Evolutionary conservation across 2,888 invertebrate genomes (phyloP).

Genomic region (Neoscelio sp.): DNA sequence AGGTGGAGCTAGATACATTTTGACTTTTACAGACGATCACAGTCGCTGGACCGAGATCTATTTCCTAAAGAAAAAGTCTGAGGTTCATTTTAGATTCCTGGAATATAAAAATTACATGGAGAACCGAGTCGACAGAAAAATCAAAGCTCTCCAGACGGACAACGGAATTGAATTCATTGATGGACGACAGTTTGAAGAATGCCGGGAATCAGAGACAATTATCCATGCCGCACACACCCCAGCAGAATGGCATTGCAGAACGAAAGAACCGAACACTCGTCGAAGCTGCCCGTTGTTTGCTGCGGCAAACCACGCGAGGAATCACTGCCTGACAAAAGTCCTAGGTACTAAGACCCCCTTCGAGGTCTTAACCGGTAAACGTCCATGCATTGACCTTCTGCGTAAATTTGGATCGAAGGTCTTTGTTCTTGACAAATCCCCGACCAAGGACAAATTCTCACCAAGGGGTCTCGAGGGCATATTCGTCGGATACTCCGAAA

Average conservation of each 20-base stretch:
- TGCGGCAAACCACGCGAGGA: constrained; percentile 40
- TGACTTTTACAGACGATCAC: constrained; percentile 12
- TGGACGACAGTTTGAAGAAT: constrained; percentile 7
- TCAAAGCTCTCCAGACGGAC: constrained; percentile 54
- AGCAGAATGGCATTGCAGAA: constrained; percentile 69
- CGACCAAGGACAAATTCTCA: constrained; percentile 7
- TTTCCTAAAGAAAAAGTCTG: constrained; percentile 42
- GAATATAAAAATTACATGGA: constrained; percentile 51
- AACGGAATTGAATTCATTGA: constrained; percentile 37
- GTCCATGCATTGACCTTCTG: background rate
- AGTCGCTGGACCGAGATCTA: constrained; percentile 48
- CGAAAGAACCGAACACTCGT: constrained; percentile 9
- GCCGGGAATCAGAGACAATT: background rate
- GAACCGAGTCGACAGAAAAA: constrained; percentile 45
- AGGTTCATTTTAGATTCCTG: constrained; percentile 18
- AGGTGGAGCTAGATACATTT: constrained; percentile 55
- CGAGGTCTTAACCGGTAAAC: background rate
- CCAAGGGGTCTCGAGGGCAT: constrained; percentile 23
- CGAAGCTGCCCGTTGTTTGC: constrained; percentile 61
- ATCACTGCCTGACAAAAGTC: constrained; percentile 23
- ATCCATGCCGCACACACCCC: constrained; percentile 57
- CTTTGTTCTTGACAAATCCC: constrained; percentile 8
- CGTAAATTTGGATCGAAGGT: constrained; percentile 14
- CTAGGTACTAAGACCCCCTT: constrained; percentile 28
- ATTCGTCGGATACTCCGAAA: constrained; percentile 11